Evolutionary conservation across 53 echinoderm and acorn worm genomes (phyloP), one percentile per base, ranked within the genome.

Genomic region (Arbacia lixula): DNA sequence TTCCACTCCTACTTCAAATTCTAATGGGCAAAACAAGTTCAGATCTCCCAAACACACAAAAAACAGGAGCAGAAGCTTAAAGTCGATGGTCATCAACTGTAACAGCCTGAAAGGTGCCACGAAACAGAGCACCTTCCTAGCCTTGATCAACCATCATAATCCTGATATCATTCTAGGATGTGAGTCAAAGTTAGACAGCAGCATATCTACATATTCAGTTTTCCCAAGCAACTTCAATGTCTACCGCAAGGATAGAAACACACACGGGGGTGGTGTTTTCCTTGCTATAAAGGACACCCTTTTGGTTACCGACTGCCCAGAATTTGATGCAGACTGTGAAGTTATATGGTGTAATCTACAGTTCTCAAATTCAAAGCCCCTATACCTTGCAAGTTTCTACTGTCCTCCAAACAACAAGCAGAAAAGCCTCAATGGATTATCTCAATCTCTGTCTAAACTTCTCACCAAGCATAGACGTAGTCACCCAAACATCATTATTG

Each of bases 201-300:
- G 28, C 6, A 68, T 67, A 28, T 37, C 89, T 19, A 86, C 89
- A 26, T 79, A 85, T 51, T 36, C 30, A 0, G 43, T 89, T 11
- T 89, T 89, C 39, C 84, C 85, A 40, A 43, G 63, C 6, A 76
- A 85, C 53, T 89, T 62, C 42, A 84, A 14, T 16, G 76, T 89
- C 10, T 75, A 41, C 32, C 22, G 89, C 9, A 89, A 85, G 76
- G 89, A 86, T 38, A 49, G 79, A 53, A 54, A 24, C n/a, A n/a
- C n/a, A n/a, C 46, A 77, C 39, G 89, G 85, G 20, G 83, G 83
- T 83, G 90, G 86, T 29, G 81, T 90, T 17, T 85, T 89, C 81
- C 6, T 89, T 33, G 76, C 77, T 6, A 41, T 53, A 19, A 56
- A 60, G 32, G 82, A 86, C 49, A 49, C 63, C 3, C 67, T 85